phyloP scores from a whole-genome alignment of 2,113 vertebrate species.

The Pantherophis guttatus region DNA sequence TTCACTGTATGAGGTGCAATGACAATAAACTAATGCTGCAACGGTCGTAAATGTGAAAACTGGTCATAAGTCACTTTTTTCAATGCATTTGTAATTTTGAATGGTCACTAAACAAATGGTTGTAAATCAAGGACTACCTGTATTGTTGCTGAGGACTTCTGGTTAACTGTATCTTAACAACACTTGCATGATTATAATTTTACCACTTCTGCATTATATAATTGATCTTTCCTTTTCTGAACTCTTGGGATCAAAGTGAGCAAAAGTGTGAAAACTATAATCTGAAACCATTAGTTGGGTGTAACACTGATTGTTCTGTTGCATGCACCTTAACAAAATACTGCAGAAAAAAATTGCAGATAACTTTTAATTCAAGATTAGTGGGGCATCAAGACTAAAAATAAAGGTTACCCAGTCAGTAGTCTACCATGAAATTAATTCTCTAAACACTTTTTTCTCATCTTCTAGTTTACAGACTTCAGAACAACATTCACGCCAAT shows the following conservation, averaged over 20 bases:
- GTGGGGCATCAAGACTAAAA: neutral
- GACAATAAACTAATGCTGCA: neutral
- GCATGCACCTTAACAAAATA: neutral
- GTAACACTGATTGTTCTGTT: neutral
- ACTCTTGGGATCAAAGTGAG: neutral
- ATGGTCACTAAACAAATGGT: neutral
- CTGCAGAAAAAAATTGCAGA: neutral
- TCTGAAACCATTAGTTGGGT: neutral
- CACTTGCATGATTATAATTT: neutral
- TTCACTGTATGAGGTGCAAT: no score
- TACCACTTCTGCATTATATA: neutral
- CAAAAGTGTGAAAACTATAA: neutral
- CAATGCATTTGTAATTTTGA: neutral
- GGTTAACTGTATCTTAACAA: neutral
- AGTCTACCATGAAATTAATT: neutral
- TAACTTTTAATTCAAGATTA: neutral
- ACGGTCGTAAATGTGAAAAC: neutral
- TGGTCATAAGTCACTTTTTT: no score
- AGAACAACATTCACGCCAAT: neutral
- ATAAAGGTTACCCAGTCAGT: neutral
- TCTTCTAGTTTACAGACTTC: neutral
- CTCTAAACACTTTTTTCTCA: neutral
- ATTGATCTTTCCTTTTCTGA: neutral
- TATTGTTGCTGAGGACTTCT: neutral
- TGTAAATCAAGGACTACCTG: neutral